Evolutionary conservation across 37 sponge, comb jelly and placozoan genomes (phyloP).

Genomic region (Lycopodina hypogea): DNA sequence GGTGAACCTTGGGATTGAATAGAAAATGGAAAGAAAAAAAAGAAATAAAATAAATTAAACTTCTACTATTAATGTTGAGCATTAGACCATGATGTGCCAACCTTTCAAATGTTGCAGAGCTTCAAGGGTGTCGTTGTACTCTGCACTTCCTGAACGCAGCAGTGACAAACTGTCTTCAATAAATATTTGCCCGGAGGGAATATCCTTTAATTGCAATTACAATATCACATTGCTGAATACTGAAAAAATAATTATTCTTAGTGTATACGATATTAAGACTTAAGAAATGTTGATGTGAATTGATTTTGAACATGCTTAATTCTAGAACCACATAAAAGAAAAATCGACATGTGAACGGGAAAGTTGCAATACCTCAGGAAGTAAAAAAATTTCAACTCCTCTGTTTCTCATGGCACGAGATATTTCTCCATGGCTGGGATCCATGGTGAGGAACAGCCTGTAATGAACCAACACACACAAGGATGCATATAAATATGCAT

Average conservation of each 20-base stretch:
- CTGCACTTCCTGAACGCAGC: not conserved
- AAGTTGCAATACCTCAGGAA: slow-evolving; percentile 44
- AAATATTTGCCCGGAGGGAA: not conserved
- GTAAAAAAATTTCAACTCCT: slow-evolving; percentile 82
- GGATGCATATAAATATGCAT: not conserved
- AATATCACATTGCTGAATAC: too few relatives aligned
- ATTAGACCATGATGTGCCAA: not conserved
- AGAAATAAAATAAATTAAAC: not conserved
- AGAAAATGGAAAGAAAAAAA: not conserved
- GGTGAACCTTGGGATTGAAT: not conserved
- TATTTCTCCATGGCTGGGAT: slow-evolving; percentile 87
- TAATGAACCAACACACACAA: not conserved
- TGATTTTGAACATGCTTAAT: too few relatives aligned
- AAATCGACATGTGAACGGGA: too few relatives aligned
- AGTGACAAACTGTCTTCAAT: not conserved
- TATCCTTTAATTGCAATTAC: too few relatives aligned
- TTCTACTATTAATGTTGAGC: not conserved
- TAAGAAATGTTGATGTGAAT: too few relatives aligned
- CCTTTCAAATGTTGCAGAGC: not conserved
- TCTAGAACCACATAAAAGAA: too few relatives aligned
- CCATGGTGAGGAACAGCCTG: slow-evolving; percentile 92
- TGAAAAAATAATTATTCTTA: too few relatives aligned
- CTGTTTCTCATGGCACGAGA: slow-evolving; percentile 97
- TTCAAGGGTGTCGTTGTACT: not conserved
- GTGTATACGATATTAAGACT: too few relatives aligned